A percentile compares a stretch with the other conserved stretches of the same genome.
phyloP scores from a whole-genome alignment of 2,797 vertebrate species.

The Orestias chungarensis region DNA sequence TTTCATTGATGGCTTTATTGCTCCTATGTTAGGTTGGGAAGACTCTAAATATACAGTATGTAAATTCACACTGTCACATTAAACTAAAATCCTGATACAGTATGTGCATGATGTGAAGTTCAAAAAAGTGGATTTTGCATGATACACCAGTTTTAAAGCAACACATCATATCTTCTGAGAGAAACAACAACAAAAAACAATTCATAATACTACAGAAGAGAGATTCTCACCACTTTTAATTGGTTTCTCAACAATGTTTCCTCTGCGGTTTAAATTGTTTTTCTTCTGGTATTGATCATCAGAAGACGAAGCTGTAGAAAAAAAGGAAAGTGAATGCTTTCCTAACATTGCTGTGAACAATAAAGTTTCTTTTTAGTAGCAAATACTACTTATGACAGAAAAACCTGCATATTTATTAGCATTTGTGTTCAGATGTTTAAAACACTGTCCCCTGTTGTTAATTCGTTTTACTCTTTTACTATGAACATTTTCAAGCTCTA shows the following conservation, averaged over 20 bases:
- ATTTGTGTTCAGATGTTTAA: background rate
- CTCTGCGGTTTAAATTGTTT: slow-evolving; percentile 22
- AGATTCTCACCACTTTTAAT: slow-evolving; percentile 50
- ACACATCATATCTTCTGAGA: background rate
- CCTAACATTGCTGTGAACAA: background rate
- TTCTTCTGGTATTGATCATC: slow-evolving; percentile 16
- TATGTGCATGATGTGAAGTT: no score
- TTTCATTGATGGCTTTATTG: slow-evolving; percentile 7
- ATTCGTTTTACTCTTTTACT: no score
- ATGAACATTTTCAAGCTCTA: no score
- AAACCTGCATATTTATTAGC: background rate
- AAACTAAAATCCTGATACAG: background rate
- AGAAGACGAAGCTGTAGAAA: slow-evolving; percentile 25
- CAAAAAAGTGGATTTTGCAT: no score
- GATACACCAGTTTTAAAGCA: no score
- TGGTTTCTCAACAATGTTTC: slow-evolving; percentile 15
- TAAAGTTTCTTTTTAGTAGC: background rate
- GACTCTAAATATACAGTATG: slow-evolving; percentile 39
- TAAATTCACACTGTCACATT: background rate
- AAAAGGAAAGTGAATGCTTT: background rate
- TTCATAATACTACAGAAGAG: background rate
- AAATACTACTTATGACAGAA: background rate
- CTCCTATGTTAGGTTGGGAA: slow-evolving; percentile 20
- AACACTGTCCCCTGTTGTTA: no score
- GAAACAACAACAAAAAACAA: background rate